Percentiles rank a stretch among this genome's conserved stretches.
Conservation (phyloP, 1,140 invertebrate genomes). For the Trinorchestia longiramus region DNA sequence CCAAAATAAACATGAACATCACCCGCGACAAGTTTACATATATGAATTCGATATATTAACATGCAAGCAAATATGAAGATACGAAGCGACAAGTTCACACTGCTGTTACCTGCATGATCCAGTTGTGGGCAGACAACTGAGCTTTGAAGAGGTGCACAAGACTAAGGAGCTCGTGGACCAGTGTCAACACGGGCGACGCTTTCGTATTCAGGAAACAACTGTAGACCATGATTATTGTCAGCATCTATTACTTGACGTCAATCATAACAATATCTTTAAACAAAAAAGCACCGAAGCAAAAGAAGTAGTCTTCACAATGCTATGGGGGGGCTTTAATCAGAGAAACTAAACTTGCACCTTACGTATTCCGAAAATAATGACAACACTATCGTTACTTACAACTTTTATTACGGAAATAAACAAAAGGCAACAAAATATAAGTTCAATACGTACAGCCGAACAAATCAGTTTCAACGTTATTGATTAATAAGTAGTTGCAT, state of each 20-base stretch:
- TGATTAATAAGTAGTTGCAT: not conserved
- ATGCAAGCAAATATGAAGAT: no score
- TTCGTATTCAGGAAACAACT: conserved; percentile 39
- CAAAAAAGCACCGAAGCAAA: not conserved
- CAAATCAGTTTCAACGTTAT: not conserved
- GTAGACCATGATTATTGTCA: not conserved
- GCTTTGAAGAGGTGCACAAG: conserved; percentile 34
- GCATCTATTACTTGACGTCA: not conserved
- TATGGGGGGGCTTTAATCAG: not conserved
- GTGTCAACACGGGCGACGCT: conserved; percentile 11
- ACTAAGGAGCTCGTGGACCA: conserved; percentile 24
- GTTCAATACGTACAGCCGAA: not conserved
- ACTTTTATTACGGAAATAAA: not conserved
- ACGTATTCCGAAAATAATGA: not conserved
- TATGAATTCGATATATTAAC: no score
- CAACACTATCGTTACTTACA: not conserved
- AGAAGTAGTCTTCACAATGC: not conserved
- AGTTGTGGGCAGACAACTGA: conserved; percentile 10
- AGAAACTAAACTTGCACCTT: not conserved
- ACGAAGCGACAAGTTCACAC: not conserved
- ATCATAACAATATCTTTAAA: no score
- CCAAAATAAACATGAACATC: no score
- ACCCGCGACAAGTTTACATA: no score
- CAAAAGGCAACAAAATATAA: not conserved
- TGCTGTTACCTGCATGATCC: conserved; percentile 38